Evolutionary conservation across 2,797 vertebrate genomes (phyloP).

Genomic region (Prionace glauca): DNA sequence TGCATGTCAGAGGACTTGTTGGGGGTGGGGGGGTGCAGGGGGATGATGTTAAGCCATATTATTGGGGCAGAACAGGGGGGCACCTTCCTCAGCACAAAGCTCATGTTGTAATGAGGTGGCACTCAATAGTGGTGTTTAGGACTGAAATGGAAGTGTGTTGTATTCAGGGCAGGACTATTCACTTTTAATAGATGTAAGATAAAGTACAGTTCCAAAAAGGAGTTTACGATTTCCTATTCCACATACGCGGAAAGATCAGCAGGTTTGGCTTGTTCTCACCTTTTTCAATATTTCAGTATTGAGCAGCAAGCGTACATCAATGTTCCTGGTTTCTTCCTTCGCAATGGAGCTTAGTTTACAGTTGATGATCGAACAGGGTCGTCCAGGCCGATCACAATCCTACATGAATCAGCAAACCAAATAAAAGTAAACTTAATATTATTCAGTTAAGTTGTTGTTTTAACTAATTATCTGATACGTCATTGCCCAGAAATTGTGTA

Average conservation of each 20-base stretch:
- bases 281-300: slow-evolving; percentile 94
- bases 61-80: not conserved
- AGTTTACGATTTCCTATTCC: not conserved
- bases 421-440: slow-evolving; percentile 40
- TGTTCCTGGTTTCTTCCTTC: slow-evolving; percentile 78
- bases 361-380: slow-evolving; percentile 73
- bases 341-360: slow-evolving; percentile 77
- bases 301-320: slow-evolving; percentile 80
- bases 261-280: slow-evolving; percentile 54
- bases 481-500: not conserved
- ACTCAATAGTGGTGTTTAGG: not conserved
- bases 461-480: not conserved
- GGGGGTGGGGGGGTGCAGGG: too few species aligned
- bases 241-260: not conserved
- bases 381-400: slow-evolving; percentile 85
- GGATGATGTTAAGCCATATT: not conserved
- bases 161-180: not conserved
- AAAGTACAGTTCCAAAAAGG: not conserved
- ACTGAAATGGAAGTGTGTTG: not conserved
- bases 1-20: not conserved
- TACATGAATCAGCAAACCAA: slow-evolving; percentile 48
- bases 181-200: not conserved
- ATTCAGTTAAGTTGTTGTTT: not conserved
- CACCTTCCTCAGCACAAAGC: not conserved
- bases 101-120: not conserved